Base-by-base conservation (phyloP, 2,113 vertebrate genomes). In the Osmerus eperlanus region DNA sequence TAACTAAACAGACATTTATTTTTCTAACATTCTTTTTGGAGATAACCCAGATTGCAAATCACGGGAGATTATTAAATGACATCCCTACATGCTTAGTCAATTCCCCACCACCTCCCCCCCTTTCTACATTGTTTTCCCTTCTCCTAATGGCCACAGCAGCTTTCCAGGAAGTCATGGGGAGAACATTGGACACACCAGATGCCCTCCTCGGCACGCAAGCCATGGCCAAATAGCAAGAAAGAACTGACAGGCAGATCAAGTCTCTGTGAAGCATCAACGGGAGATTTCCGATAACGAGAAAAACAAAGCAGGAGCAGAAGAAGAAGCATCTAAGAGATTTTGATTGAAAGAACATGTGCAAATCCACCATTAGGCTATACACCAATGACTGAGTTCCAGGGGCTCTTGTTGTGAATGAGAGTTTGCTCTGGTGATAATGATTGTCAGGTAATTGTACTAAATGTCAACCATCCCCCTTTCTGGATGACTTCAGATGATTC, bases 211-310 rank as follows among this genome's bases (percentile, higher is more conserved):
- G 56, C 63, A 16, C 13, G 67, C 13, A 60, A 23, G 51, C 28
- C 58, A 81, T 32, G 73, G 75, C 63, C 75, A 66, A 69, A 70
- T 41, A 36, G 2, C 52, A 69, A 23, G 19, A 9, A n/a, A 51
- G 25, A 75, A 78, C 12, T 78, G 83, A 85, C 80, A 80, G 61
- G 76, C 67, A 52, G 67, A 21, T 54, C 56, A 79, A 74, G 69
- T 76, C 69, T 83, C 83, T 88, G 83, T 61, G 78, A 71, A 80
- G 81, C 78, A 51, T 82, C 86, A 80, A 14, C 6, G 1, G 21
- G 51, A 73, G 71, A 70, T 54, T 62, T 41, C 36, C 19, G 36
- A 77, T 79, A 78, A 81, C 60, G 63, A 79, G 73, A 72, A 66
- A 79, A 73, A 68, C 66, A 65, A 21, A 28, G 61, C 21, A 64